Evolutionary conservation across 1,140 invertebrate species (phyloP), one percentile per base, ranked within the genome.

Genomic region (Bombus pascuorum): DNA sequence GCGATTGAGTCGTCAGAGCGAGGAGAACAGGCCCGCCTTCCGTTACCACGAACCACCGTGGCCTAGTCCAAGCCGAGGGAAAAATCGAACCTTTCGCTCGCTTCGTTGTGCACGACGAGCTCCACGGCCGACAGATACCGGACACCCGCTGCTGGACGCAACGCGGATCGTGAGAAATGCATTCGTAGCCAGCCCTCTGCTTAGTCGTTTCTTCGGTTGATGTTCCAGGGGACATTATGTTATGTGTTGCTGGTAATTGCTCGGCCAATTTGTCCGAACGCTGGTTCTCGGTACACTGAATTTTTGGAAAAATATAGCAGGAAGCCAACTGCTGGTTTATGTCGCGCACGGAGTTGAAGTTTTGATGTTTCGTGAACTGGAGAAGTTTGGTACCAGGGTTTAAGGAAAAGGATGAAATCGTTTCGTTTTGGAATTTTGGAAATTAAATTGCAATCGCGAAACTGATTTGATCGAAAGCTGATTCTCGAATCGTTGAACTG

Each of bases 1-100:
- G 65, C 85, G 89, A 93, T 93, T 93, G 92, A 93, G 92, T 87
- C 90, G 90, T 93, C 90, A 90, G 87, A 72, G 74, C 81, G 66
- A 74, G 75, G 88, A 75, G 70, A 57, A 62, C n/a, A 59, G 42
- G 72, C 72, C 81, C 73, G 85, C 71, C 68, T 81, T 82, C 83
- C 83, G 78, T 85, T 86, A 89, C 74, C 81, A 65, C 72, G 78
- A 82, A 75, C 44, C 47, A 53, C 75, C 44, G 85, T n/a, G 74
- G 22, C 72, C 47, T 62, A 42, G 42, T 65, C 73, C 37, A 72
- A 57, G 37, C 39, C 37, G 53, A 34, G 32, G 62, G 62, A 86
- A 86, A 88, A 89, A 86, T 86, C 78, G 68, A 72, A 39, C 74
- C 66, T 85, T 77, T 88, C 85, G 74, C 75, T 83, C 85, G 85